Percentiles rank a stretch among this genome's conserved stretches.
Conservation (phyloP, 2,797 vertebrate species). For the Myotis myotis region DNA sequence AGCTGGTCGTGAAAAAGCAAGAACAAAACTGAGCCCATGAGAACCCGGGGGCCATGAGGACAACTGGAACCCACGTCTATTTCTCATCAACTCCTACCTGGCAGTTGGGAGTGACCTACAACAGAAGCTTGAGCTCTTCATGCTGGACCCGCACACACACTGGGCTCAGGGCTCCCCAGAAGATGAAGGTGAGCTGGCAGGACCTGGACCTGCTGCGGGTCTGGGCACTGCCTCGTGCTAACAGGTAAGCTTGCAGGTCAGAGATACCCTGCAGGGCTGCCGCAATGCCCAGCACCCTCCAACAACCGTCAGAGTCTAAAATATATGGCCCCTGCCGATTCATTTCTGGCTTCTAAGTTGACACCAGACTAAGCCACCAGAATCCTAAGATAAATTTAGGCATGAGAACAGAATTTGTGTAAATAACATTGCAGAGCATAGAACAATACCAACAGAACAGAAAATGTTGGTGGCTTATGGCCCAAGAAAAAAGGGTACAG, state of each 20-base stretch:
- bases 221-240: rapidly evolving
- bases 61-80: neutral
- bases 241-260: neutral
- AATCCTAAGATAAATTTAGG: neutral
- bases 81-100: neutral
- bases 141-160: neutral
- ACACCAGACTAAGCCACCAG: neutral
- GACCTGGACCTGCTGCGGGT: neutral
- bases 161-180: neutral
- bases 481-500: neutral
- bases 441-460: neutral
- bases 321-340: neutral
- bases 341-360: neutral
- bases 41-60: neutral
- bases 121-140: neutral
- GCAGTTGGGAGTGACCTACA: neutral
- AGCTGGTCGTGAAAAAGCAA: neutral
- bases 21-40: neutral
- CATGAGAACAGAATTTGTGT: neutral
- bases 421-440: neutral
- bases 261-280: rapidly evolving
- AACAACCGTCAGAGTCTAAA: neutral
- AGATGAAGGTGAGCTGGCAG: neutral
- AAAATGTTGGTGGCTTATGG: neutral
- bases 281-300: neutral